Percentiles rank a stretch among this genome's conserved stretches.
phyloP scores from a whole-genome alignment of 2,797 vertebrate species.

The Salmo trutta region DNA sequence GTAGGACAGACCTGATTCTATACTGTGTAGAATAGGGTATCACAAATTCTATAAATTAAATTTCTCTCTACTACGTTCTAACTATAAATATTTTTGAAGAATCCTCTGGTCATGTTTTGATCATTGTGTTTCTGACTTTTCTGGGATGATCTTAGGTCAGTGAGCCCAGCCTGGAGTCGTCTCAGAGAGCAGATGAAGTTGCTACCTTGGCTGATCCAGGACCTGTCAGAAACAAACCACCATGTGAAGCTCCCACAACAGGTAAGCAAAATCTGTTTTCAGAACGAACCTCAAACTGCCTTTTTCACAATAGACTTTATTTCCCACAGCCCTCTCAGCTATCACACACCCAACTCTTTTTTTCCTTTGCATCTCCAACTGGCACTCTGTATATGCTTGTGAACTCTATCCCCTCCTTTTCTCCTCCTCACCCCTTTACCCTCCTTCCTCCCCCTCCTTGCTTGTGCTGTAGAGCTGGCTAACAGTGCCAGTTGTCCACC shows the following conservation, averaged over 20 bases:
- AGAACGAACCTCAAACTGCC: neutral
- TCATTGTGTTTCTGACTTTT: neutral
- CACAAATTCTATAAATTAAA: no score
- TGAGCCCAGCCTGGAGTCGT: conserved; percentile 19
- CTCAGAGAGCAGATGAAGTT: conserved; percentile 20
- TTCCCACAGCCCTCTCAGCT: conserved; percentile 3
- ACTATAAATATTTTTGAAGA: no score
- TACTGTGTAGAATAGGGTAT: no score
- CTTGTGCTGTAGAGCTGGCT: conserved; percentile 77
- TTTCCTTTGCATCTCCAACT: conserved; percentile 10
- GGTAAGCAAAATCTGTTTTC: conserved; percentile 36
- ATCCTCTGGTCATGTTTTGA: neutral
- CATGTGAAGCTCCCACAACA: conserved; percentile 29
- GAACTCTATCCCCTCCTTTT: conserved; percentile 39
- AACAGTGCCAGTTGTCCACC: conserved; percentile 76
- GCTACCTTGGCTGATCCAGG: conserved; percentile 21
- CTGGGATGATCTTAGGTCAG: conserved; percentile 28
- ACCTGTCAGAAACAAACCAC: conserved; percentile 28
- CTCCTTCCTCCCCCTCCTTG: conserved; percentile 51
- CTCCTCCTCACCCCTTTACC: neutral
- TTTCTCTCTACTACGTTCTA: no score
- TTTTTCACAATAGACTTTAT: conserved; percentile 39
- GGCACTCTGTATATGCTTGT: conserved; percentile 39
- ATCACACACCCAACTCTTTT: neutral
- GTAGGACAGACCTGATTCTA: no score